Evolutionary conservation across 1,140 invertebrate genomes (phyloP), one percentile per base, ranked within the genome.

Genomic region (Colletes gigas): DNA sequence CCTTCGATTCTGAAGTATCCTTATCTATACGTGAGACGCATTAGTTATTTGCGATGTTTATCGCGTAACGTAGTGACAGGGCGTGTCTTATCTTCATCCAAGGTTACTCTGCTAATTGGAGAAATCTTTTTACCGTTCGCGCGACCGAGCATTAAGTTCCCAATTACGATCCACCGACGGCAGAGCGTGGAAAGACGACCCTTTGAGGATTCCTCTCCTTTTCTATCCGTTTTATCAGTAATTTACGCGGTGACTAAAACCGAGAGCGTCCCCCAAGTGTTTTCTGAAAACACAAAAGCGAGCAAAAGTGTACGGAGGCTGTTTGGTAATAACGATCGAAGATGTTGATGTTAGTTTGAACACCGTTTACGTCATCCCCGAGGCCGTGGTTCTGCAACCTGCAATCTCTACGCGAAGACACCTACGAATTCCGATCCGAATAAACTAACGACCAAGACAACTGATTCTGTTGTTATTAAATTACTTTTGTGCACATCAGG

Each of bases 31-130:
- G 84, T 83, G 72, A 65, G 74, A 82, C 77, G 87, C 83, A 90
- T 90, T 88, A 87, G 85, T 90, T 90, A 90, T 90, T 90, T 89
- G 85, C 81, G 88, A 91, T 91, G 80, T 81, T 86, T 90, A 90
- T 90, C 89, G 74, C 19, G 19, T n/a, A 55, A 50, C 81, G 68
- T 74, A 65, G 76, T 83, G 83, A 82, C 83, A 83, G 82, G 85
- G 88, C 88, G 90, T 91, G 91, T 91, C 90, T 91, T 92, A 91
- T 92, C 90, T 90, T 69, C 78, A 88, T 91, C 88, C 80, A 21
- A 62, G 62, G 83, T 86, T 88, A 89, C 90, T 89, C 81, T 81
- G 60, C 89, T 92, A 91, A 92, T 92, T 91, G 89, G 89, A 90
- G 85, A 90, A 91, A 92, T 91, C 89, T 89, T 91, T 88, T 91